Percentiles rank a stretch among this genome's conserved stretches.
Conservation (phyloP, 1,140 invertebrate genomes). For the Rhagoletis zephyria region DNA sequence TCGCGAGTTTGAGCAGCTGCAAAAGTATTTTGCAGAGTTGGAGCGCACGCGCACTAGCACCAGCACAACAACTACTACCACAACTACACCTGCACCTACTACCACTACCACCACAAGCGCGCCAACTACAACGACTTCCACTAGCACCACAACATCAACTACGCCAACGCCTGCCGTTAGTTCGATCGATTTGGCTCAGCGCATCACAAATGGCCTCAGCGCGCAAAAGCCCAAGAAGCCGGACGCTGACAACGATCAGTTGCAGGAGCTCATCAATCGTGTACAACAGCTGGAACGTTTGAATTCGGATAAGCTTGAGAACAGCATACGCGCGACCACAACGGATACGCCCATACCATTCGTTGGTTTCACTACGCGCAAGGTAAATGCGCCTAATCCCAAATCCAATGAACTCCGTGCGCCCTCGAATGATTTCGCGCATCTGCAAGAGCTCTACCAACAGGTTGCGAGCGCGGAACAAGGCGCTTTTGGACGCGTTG, state of each 20-base stretch:
- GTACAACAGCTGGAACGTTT: conserved; percentile 69
- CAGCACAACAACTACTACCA: conserved; percentile 18
- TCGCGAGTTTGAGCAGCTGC: conserved; percentile 51
- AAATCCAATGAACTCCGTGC: conserved; percentile 35
- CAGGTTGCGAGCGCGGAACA: conserved; percentile 53
- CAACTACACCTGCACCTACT: conserved; percentile 59
- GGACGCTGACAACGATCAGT: conserved; percentile 63
- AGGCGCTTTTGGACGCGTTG: conserved; percentile 56
- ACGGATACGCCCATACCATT: conserved; percentile 60
- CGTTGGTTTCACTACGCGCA: conserved; percentile 65
- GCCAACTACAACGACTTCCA: conserved; percentile 55
- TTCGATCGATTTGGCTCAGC: conserved; percentile 37
- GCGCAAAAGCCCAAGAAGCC: conserved; percentile 58
- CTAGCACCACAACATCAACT: conserved; percentile 47
- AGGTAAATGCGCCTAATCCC: conserved; percentile 59
- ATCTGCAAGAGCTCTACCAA: conserved; percentile 62
- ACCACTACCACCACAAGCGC: conserved; percentile 55
- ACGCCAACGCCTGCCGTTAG: conserved; percentile 55
- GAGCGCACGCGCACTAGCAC: conserved; percentile 38
- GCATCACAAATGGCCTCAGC: background rate
- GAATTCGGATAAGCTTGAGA: conserved; percentile 34
- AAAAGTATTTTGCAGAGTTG: conserved; percentile 56
- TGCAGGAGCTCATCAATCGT: conserved; percentile 67
- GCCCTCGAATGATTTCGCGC: conserved; percentile 68
- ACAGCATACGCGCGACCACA: background rate